Evolutionary conservation across 2,113 vertebrate species (phyloP), one percentile per base, ranked within the genome.

Genomic region (Pongo pygmaeus): DNA sequence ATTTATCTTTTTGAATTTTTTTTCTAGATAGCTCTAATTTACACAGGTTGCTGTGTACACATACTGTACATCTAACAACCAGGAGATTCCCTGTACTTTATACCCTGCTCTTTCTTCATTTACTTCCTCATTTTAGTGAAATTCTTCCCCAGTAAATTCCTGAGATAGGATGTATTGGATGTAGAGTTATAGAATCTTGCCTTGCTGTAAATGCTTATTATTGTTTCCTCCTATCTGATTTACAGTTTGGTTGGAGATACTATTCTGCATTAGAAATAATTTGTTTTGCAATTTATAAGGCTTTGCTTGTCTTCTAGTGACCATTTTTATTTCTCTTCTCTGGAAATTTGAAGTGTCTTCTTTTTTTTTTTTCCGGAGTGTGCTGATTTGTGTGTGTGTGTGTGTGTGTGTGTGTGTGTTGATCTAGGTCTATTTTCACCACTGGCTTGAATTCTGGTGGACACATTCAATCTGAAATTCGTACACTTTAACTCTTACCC

Each of bases 231-330:
- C 11, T 83, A 13, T 78, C 23, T 74, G 46, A 94, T 5, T 61
- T 25, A n/a, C 35, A 84, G 40, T 43, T 93, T 74, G 4, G 14
- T 59, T 46, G 40, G 23, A 10, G 2, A 55, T 59, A 85, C 43
- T 74, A 57, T 40, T 46, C 18, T 87, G 18, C 12, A 55, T n/a
- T 67, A 46, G 16, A 79, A 88, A 84, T 83, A 77, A 59, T n/a
- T 83, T 85, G 25, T 87, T 57, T 83, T 89, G 27, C 5, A 79
- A 25, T 43, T 90, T 94, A 90, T 70, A 94, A 81, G 22, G 55
- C 32, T 9, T 52, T 75, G 1, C 43, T 93, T 92, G 17, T 78
- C 18, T 87, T 89, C 30, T 20, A 70, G 17, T 74, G 69, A 78
- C 5, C 1, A 32, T 61, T 61, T 75, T 81, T 83, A 8, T 81